phyloP scores from a whole-genome alignment of 2,113 vertebrate genomes.

The Ornithorhynchus anatinus region DNA sequence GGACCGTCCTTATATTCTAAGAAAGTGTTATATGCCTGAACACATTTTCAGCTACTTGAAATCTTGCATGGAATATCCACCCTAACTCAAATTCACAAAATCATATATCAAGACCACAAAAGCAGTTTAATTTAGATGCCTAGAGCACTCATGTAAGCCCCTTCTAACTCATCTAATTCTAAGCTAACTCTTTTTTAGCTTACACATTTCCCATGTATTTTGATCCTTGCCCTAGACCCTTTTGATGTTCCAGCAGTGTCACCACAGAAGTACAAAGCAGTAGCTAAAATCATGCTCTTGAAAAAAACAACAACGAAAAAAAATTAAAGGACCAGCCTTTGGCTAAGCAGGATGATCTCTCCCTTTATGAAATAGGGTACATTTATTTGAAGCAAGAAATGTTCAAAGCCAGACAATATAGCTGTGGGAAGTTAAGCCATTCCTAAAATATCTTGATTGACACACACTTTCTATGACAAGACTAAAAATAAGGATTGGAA shows the following conservation, averaged over 20 bases:
- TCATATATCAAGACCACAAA: not conserved
- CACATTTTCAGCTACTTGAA: constrained; percentile 16
- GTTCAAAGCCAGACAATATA: constrained; percentile 42
- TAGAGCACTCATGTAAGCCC: not conserved
- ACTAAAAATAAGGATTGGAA: constrained; percentile 57
- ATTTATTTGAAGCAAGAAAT: constrained; percentile 41
- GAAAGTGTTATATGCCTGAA: no score
- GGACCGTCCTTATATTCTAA: no score
- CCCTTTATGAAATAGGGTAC: not conserved
- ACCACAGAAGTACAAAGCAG: not conserved
- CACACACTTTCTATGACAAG: constrained; percentile 21
- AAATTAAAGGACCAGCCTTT: not conserved
- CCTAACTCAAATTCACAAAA: constrained; percentile 3
- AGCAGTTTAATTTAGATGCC: not conserved
- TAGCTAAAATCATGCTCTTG: not conserved
- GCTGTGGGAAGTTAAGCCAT: constrained; percentile 26
- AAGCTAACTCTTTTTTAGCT: not conserved
- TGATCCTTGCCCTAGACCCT: not conserved
- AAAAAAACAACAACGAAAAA: constrained; percentile 12
- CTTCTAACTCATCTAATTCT: not conserved
- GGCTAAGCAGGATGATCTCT: constrained; percentile 12
- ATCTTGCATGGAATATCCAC: not conserved
- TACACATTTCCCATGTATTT: not conserved
- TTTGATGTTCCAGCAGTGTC: not conserved
- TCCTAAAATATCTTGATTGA: constrained; percentile 56